Evolutionary conservation across 2,888 invertebrate species (phyloP).

Genomic region (Morpho deidamia): DNA sequence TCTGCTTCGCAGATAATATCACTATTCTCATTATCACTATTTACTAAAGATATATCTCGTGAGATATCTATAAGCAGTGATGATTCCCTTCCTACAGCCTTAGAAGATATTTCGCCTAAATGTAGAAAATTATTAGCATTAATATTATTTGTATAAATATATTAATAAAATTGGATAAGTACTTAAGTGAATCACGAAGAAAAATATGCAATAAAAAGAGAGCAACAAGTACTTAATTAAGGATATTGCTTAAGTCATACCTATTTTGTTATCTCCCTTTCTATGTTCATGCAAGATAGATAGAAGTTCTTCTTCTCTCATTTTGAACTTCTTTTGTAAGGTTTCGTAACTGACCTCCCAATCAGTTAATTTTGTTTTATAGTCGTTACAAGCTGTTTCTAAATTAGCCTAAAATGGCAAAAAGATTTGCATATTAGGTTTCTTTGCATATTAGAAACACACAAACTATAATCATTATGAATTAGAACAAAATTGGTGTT

Average conservation of each 20-base stretch:
- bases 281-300: constrained; percentile 59
- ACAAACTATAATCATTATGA: no score
- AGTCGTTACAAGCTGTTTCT: constrained; percentile 42
- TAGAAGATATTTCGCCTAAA: constrained; percentile 37
- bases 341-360: constrained; percentile 74
- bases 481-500: no score
- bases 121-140: constrained; percentile 14
- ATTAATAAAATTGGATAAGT: background rate
- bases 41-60: constrained; percentile 52
- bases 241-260: constrained; percentile 38
- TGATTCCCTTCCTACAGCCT: constrained; percentile 37
- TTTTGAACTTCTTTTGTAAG: constrained; percentile 67
- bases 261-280: constrained; percentile 24
- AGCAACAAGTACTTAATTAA: no score
- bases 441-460: no score
- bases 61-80: constrained; percentile 50
- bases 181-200: no score
- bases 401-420: constrained; percentile 39
- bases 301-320: constrained; percentile 75
- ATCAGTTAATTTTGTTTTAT: constrained; percentile 54
- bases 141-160: background rate
- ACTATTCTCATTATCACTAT: constrained; percentile 52
- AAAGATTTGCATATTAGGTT: background rate
- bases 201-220: constrained; percentile 18
- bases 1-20: constrained; percentile 31